Evolutionary conservation across 1,140 invertebrate genomes (phyloP), one percentile per base, ranked within the genome.

Genomic region (Microplitis mediator): DNA sequence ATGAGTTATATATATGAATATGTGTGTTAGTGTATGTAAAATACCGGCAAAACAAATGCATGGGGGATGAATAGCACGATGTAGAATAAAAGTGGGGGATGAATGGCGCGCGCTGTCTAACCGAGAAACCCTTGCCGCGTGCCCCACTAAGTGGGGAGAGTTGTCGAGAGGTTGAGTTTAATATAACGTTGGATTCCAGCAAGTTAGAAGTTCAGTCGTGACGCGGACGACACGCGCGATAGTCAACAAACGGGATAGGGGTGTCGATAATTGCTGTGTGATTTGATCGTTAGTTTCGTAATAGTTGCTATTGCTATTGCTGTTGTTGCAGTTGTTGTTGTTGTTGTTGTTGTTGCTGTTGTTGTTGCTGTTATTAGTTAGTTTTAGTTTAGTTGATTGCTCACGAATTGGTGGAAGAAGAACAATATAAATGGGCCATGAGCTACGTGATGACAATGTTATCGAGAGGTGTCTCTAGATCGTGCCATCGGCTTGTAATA

Each of bases 221-320:
- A 83, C 82, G 85, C 85, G 71, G 65, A 67, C 71, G 85, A 81
- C 84, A 83, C 81, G 83, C 86, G 85, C 77, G 74, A 78, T 78
- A 70, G 72, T 78, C 74, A 74, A 65, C 72, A 34, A 23, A 68
- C 52, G 63, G 34, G 63, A 39, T 6, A 31, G 32, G 35, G 51
- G 32, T 69, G 34, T 11, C 5, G 5, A 45, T 45, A 45, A 45
- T 45, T 45, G 39, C 39, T 45, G 39, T 45, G 39, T 45, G 11
- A 45, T 45, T 45, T 3, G 11, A 45, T 45, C 39, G 5, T 45
- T 45, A 11, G 8, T 45, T 45, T 11, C 11, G 6, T 11, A 45
- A 3, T 45, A 13, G 35, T 63, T 36, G 32, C 58, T 73, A 34
- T 66, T 61, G 64, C 11, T 23, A 50, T 54, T 54, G 13, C 39